Percentiles rank a stretch among this genome's conserved stretches.
phyloP scores from a whole-genome alignment of 2,888 invertebrate species.

The Hermaeophaga mercurialis region DNA sequence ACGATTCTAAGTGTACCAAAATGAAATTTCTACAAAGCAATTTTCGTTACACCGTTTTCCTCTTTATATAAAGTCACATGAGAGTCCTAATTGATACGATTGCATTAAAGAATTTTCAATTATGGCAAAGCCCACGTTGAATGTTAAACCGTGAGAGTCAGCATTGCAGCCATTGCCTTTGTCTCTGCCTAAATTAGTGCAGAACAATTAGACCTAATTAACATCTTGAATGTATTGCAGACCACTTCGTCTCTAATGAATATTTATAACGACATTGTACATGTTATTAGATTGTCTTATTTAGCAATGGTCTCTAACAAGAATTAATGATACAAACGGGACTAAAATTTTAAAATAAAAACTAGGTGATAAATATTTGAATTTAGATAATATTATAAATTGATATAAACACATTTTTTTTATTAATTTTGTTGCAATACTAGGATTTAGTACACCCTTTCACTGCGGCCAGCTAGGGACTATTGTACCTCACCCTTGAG shows the following conservation, averaged over 20 bases:
- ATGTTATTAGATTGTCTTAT: too few relatives aligned
- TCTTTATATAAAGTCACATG: not conserved
- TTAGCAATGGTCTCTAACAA: too few relatives aligned
- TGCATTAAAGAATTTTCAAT: too few relatives aligned
- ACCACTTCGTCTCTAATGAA: not conserved
- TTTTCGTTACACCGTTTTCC: not conserved
- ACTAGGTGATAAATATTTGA: too few relatives aligned
- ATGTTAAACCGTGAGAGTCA: not conserved
- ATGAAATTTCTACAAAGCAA: not conserved
- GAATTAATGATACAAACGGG: too few relatives aligned
- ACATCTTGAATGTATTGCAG: not conserved
- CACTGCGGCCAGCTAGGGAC: too few relatives aligned
- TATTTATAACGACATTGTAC: not conserved
- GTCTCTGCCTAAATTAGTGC: not conserved
- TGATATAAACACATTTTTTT: too few relatives aligned
- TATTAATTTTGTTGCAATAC: too few relatives aligned
- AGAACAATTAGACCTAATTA: not conserved
- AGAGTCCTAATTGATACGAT: not conserved
- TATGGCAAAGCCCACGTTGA: not conserved
- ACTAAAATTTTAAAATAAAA: too few relatives aligned
- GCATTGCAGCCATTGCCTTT: not conserved
- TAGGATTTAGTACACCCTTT: too few relatives aligned
- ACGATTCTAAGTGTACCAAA: not conserved
- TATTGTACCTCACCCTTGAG: too few relatives aligned
- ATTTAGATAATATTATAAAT: too few relatives aligned